A percentile compares a stretch with the other conserved stretches of the same genome.
These are phyloP conservation scores for Hartigia nigra DNA, from an alignment of 2,888 invertebrate species.

Conservation along the genomic window DNA sequence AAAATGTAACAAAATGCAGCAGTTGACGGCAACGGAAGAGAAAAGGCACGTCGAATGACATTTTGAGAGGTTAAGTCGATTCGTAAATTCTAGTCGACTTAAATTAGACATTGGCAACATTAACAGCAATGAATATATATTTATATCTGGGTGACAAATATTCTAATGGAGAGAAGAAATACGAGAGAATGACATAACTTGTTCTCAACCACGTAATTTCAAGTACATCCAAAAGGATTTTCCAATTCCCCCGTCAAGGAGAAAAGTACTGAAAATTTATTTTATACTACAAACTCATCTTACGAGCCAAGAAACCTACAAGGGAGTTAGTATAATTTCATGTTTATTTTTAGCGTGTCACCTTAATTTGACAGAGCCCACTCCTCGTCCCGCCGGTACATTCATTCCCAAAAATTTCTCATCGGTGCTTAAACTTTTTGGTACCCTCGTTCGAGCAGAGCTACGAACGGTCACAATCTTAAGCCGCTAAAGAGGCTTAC, in stretches of 20 bases:
- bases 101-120: not conserved
- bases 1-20: not conserved
- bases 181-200: not conserved
- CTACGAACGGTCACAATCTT: conserved; percentile 4
- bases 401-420: not conserved
- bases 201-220: not conserved
- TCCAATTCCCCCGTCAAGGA: not conserved
- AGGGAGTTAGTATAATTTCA: not conserved
- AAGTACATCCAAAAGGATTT: not conserved
- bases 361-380: not conserved
- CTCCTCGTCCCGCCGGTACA: not conserved
- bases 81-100: not conserved
- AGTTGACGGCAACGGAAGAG: not conserved
- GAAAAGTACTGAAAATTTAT: not conserved
- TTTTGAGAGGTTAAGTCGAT: not conserved
- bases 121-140: not conserved
- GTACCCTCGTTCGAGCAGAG: not conserved
- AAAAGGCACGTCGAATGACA: not conserved
- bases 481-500: conserved; percentile 30
- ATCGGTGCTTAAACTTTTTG: not conserved
- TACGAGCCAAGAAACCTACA: not conserved
- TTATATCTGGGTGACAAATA: not conserved
- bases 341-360: not conserved
- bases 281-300: not conserved
- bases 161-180: not conserved